Evolutionary conservation across 2,113 vertebrate species (phyloP), one percentile per base, ranked within the genome.

Genomic region (Capricornis sumatraensis): DNA sequence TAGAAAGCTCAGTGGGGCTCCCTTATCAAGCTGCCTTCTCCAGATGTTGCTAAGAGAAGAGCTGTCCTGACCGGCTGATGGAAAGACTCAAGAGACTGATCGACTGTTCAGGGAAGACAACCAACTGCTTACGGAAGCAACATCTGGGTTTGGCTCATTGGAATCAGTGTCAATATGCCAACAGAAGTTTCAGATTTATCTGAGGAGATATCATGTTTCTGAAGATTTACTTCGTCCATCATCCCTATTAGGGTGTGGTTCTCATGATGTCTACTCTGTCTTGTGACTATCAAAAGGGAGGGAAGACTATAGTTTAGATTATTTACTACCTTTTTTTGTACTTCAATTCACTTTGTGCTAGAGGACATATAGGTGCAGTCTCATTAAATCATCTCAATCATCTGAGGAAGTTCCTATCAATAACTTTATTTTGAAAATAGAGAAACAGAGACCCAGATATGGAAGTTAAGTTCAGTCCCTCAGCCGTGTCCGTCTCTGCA

Each of bases 401-500:
- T 45, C 2, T 76, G 88, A 12, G 86, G 23, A 88, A 82, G 33
- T 16, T 2, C 74, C 27, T 93, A 33, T 33, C 23, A 90, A n/a
- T 92, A 30, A 25, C 6, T 6, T 16, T 82, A 3, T 57, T 89
- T 87, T 67, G 28, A 94, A 96, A 78, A 60, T 33, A 45, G 36
- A 13, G 9, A 89, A 94, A 92, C 2, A 88, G 47, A 87, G 16
- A n/a, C 15, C 53, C 64, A 36, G n/a, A 71, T 36, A 71, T 21
- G n/a, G 64, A 36, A 71, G 64, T 36, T 71, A 5, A 71, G n/a
- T 71, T 71, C 5, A 71, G 19, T 71, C 1, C 1, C 9, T 12
- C n/a, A 71, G n/a, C 21, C 5, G 0, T 23, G n/a, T 71, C 19
- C 0, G 0, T 12, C 19, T 71, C 4, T 36, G 33, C 64, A 67